phyloP scores from a whole-genome alignment of 2,888 invertebrate species.

The Drosophila macrospina region DNA sequence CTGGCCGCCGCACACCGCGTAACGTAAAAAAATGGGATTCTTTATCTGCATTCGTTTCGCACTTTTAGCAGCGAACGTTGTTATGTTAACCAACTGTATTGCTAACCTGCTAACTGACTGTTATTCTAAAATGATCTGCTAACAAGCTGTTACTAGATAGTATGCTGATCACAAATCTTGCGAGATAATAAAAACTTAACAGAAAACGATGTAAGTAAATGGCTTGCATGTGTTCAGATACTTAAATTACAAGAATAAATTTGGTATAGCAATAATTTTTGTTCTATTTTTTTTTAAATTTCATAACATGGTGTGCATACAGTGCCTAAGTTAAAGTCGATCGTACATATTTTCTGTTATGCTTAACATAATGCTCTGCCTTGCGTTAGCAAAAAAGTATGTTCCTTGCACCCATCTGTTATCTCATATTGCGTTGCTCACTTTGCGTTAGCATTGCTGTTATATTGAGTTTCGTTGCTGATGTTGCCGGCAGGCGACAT shows the following conservation, averaged over 20 bases:
- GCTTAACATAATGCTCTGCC: not conserved
- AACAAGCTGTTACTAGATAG: slow-evolving; percentile 1
- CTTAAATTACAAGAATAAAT: too few relatives aligned
- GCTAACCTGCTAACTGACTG: slow-evolving; percentile 27
- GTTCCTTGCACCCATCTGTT: not conserved
- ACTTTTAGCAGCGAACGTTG: slow-evolving; percentile 20
- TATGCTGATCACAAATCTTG: slow-evolving; percentile 24
- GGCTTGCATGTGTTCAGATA: not conserved
- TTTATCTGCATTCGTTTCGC: slow-evolving; percentile 47
- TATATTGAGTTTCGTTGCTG: too few relatives aligned
- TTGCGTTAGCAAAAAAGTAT: not conserved
- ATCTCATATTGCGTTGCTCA: slow-evolving; percentile 4
- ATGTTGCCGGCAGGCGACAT: not conserved
- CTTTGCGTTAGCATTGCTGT: slow-evolving; percentile 17
- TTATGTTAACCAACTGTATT: slow-evolving; percentile 36
- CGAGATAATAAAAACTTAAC: not conserved
- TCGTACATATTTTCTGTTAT: not conserved
- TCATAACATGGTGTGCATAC: not conserved
- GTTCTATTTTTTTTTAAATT: not conserved
- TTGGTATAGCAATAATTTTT: too few relatives aligned
- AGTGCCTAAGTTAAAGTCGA: not conserved
- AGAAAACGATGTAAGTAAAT: not conserved
- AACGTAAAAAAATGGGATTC: slow-evolving; percentile 53
- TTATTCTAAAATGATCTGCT: slow-evolving; percentile 16
- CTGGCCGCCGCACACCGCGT: slow-evolving; percentile 61